Base-by-base conservation (phyloP, 2,797 vertebrate genomes). In the Protonibea diacanthus region DNA sequence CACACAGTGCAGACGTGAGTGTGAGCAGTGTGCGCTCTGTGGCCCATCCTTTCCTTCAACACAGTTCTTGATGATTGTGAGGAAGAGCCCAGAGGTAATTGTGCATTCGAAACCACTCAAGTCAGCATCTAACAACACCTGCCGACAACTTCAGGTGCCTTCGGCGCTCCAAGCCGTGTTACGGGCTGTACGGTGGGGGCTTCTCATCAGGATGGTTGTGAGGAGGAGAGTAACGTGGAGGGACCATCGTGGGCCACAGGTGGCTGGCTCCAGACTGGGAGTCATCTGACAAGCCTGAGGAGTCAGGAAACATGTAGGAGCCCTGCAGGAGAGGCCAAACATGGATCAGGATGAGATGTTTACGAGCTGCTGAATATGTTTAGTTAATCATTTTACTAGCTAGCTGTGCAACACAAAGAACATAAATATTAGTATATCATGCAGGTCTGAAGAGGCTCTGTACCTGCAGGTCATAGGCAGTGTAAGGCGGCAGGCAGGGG, bases 151-250 rank as follows among this genome's bases (percentile, higher is more conserved):
- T 56, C 29, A 47, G 74, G 81, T 57, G 82, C 55, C 58, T 56
- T 11, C 21, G 27, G 49, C 21, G 73, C 40, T 48, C 11, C 15
- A 20, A 5, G 74, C 53, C 64, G 1, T 49, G 33, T 95, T 94
- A 99, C 0, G 98, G 98, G 78, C 97, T 98, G 89, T 99, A 99
- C 17, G 98, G 98, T 2, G 98, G 98, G 17, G 98, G 98, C 90
- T 99, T 99, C 89, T 99, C 98, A 45, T 98, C 97, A 5, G 98
- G 97, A 13, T 97, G 97, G 76, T 96, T 97, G 89, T 99, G 97
- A 0, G 98, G 97, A 9, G 98, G 98, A 0, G 97, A 98, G 88
- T 99, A 99, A 70, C 96, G 96, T 57, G 98, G 98, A 0, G 98
- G 97, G 0, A 97, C 92, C 38, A 96, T 95, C 0, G 96, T 97